Evolutionary conservation across 2,888 invertebrate species (phyloP), one percentile per base, ranked within the genome.

Genomic region (Odontothrips loti): DNA sequence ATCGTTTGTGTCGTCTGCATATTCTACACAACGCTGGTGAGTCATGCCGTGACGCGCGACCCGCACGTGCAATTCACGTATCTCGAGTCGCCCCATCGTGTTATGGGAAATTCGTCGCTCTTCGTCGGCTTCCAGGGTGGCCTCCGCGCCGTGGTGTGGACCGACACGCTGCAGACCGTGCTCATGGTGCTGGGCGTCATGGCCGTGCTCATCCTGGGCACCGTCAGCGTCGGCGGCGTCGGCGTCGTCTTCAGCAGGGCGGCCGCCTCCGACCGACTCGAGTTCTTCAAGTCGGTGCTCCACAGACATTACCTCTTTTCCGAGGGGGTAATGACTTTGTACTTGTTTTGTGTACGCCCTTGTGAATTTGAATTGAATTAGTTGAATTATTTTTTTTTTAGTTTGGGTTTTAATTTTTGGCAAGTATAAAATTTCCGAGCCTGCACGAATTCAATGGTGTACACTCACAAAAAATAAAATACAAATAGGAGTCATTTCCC

Each of bases 1-100:
- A 90, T 94, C 43, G 94, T 95, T 1, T 95, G 95, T 87, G 87
- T 93, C 63, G 94, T 96, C n/a, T 96, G 96, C 88, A 96, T 96
- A 84, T 96, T 97, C 88, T 97, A 97, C 88, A 97, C 97, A 0
- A 94, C 96, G 82, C 87, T 95, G 87, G 95, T 95, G 89, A 92
- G 93, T 90, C 85, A n/a, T n/a, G n/a, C n/a, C n/a, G n/a, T n/a
- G n/a, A n/a, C n/a, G n/a, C n/a, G n/a, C n/a, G n/a, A n/a, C n/a
- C n/a, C n/a, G n/a, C n/a, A n/a, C n/a, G n/a, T n/a, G n/a, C n/a
- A n/a, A n/a, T n/a, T n/a, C n/a, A n/a, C n/a, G n/a, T n/a, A n/a
- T n/a, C n/a, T n/a, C n/a, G n/a, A n/a, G 23, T 27, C n/a, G 27
- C 78, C 68, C 15, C 34, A 47, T 1, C 27, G 17, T 17, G 79